phyloP scores from a whole-genome alignment of 2,888 invertebrate species.

The Bhutanitis thaidina region DNA sequence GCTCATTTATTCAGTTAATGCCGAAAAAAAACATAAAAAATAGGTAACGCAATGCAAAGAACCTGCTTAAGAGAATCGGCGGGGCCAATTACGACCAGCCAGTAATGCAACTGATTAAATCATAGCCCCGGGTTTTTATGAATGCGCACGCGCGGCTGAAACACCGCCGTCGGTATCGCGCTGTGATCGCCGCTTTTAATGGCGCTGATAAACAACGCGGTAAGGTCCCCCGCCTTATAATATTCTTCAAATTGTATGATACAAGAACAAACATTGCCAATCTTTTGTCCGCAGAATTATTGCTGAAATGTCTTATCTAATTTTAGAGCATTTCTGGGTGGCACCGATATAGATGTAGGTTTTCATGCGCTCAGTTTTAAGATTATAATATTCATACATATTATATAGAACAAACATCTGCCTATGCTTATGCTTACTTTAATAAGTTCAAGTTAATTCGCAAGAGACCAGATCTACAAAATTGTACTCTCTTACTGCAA shows the following conservation, averaged over 20 bases:
- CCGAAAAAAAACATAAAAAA: constrained; percentile 4
- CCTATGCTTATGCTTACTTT: too few species aligned
- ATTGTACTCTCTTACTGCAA: not conserved
- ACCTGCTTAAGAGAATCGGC: constrained; percentile 16
- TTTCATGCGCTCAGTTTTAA: too few species aligned
- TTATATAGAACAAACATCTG: too few species aligned
- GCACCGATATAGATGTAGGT: too few species aligned
- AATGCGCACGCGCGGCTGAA: constrained; percentile 14
- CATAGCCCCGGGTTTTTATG: constrained; percentile 17
- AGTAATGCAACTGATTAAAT: constrained; percentile 19
- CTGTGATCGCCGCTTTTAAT: not conserved
- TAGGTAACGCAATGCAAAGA: constrained; percentile 4
- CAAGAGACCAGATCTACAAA: not conserved
- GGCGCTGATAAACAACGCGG: constrained; percentile 4
- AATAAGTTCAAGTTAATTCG: too few species aligned
- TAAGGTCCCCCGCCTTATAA: not conserved
- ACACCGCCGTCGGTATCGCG: not conserved
- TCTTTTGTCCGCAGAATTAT: too few species aligned
- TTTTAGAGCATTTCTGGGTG: too few species aligned
- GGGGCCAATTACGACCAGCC: constrained; percentile 9
- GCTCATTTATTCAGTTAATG: constrained; percentile 13
- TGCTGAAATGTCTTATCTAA: too few species aligned
- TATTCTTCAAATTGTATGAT: not conserved
- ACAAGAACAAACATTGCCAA: not conserved
- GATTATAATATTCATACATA: too few species aligned